phyloP scores from a whole-genome alignment of 2,888 invertebrate species.

The Agrochola lychnidis region DNA sequence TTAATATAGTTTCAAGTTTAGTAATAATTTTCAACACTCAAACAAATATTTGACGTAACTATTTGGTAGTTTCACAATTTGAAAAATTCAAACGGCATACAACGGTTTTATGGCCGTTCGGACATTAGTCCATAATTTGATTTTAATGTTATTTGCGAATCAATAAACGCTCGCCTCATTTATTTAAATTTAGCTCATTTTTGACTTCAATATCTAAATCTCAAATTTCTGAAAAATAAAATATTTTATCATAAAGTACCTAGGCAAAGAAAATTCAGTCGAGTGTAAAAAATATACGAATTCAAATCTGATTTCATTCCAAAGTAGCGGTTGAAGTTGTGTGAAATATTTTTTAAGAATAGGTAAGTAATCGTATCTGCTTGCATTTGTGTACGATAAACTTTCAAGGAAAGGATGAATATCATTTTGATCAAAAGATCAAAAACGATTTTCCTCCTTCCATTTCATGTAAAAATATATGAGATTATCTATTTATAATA shows the following conservation, averaged over 20 bases:
- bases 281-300: constrained; percentile 6
- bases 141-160: constrained; percentile 33
- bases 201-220: background rate
- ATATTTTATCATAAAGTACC: background rate
- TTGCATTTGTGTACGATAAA: background rate
- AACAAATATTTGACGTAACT: background rate
- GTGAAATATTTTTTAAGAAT: constrained; percentile 13
- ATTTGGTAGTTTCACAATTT: constrained; percentile 16
- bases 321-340: background rate
- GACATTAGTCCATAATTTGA: constrained; percentile 15
- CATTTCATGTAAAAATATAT: background rate
- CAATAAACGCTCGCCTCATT: constrained; percentile 14
- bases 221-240: background rate
- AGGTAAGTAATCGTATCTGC: background rate
- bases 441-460: background rate
- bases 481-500: background rate
- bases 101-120: constrained; percentile 14
- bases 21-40: background rate
- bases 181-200: background rate
- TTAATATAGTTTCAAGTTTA: background rate
- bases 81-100: constrained; percentile 3
- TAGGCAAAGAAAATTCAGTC: background rate
- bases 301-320: constrained; percentile 2
- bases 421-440: background rate
- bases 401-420: background rate